Evolutionary conservation across 2,797 vertebrate genomes (phyloP).

Genomic region (Danio kyathit): DNA sequence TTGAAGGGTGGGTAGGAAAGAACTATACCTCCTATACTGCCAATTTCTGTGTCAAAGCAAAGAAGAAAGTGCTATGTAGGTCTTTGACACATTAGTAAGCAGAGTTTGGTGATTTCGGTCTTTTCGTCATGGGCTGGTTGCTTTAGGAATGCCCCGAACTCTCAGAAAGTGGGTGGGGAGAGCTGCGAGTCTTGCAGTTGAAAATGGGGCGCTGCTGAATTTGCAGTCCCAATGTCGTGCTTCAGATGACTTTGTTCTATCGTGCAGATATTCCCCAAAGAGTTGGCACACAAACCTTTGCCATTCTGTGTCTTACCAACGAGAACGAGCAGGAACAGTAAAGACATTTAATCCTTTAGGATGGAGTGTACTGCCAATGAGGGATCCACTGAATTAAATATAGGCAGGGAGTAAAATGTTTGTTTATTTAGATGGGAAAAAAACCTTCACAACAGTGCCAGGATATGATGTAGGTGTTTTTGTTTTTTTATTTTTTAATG

Average conservation of each 20-base stretch:
- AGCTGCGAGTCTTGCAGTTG: not conserved
- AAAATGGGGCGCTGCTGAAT: conserved; percentile 16
- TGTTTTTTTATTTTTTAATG: too few relatives aligned
- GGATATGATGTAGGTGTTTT: too few relatives aligned
- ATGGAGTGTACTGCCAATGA: not conserved
- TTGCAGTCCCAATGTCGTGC: not conserved
- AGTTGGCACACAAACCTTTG: conserved; percentile 26
- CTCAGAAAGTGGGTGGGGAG: conserved; percentile 10
- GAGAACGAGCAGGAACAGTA: not conserved
- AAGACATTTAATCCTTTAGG: not conserved
- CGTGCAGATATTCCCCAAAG: not conserved
- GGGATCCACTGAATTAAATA: not conserved
- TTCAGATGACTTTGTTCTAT: not conserved
- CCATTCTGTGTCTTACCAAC: not conserved
- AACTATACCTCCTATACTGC: not conserved
- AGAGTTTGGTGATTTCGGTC: not conserved
- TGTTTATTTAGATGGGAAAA: not conserved
- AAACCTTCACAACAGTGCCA: not conserved
- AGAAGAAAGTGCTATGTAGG: not conserved
- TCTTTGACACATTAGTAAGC: conserved; percentile 6
- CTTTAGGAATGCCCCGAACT: conserved; percentile 22
- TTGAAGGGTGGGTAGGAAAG: not conserved
- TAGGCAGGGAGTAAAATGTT: not conserved
- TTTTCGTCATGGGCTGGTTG: conserved; percentile 5
- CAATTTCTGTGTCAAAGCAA: not conserved